Conservation (phyloP, 2,797 vertebrate species). For the Syncerus caffer region DNA sequence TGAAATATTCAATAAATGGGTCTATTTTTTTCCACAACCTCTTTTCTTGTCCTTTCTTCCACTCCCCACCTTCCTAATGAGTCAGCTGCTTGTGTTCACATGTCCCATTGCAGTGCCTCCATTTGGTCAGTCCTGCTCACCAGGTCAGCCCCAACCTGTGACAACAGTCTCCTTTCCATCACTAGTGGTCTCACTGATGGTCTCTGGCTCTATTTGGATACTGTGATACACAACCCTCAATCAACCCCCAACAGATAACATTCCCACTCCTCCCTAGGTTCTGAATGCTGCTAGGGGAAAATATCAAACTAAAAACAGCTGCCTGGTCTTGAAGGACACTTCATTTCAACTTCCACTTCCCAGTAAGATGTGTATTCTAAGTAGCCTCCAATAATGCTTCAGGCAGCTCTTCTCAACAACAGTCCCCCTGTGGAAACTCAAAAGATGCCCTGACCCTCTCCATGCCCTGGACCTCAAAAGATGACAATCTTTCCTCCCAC, state of each 20-base stretch:
- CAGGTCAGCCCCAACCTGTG: not conserved
- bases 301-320: not conserved
- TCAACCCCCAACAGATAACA: too few species aligned
- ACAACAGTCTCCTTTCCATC: not conserved
- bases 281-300: not conserved
- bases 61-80: not conserved
- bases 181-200: not conserved
- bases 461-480: not conserved
- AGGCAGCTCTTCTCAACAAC: not conserved
- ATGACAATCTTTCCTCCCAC: not conserved
- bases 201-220: not conserved
- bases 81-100: not conserved
- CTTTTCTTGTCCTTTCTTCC: not conserved
- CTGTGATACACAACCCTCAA: rapidly evolving
- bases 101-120: rapidly evolving
- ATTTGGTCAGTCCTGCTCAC: not conserved
- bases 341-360: not conserved
- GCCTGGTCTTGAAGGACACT: not conserved
- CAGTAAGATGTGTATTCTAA: not conserved
- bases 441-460: not conserved
- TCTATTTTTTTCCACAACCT: not conserved
- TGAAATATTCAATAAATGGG: not conserved
- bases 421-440: not conserved
- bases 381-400: not conserved
- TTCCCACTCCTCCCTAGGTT: not conserved